phyloP scores from a whole-genome alignment of 1,140 invertebrate species.

The Drosophila rufa region DNA sequence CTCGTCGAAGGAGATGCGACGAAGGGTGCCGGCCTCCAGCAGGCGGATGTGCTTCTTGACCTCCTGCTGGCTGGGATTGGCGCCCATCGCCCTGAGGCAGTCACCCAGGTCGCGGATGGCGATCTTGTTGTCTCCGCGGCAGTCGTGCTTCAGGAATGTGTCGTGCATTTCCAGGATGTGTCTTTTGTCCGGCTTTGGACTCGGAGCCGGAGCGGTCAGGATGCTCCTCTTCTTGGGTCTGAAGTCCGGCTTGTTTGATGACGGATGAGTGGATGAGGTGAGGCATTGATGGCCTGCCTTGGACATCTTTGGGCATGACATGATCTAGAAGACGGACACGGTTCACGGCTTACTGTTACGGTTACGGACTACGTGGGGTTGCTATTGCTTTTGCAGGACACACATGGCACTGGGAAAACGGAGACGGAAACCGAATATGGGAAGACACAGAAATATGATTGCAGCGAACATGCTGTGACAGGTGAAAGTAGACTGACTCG shows the following conservation, averaged over 20 bases:
- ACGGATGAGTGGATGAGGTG: constrained; percentile 11
- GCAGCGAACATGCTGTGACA: constrained; percentile 71
- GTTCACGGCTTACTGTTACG: not conserved
- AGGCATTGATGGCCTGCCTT: not conserved
- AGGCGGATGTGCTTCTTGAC: constrained; percentile 80
- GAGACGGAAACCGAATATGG: constrained; percentile 50
- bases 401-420: constrained; percentile 36
- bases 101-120: constrained; percentile 55
- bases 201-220: constrained; percentile 7
- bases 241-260: not conserved
- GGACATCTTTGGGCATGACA: constrained; percentile 13
- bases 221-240: not conserved
- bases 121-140: constrained; percentile 59
- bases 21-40: constrained; percentile 10
- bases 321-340: not conserved
- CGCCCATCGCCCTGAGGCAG: constrained; percentile 81
- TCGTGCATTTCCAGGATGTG: constrained; percentile 34
- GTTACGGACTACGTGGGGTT: constrained; percentile 3
- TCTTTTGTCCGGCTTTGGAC: constrained; percentile 11
- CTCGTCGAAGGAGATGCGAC: constrained; percentile 57
- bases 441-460: constrained; percentile 45
- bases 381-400: constrained; percentile 12
- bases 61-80: constrained; percentile 84
- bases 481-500: constrained; percentile 40
- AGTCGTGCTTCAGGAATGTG: constrained; percentile 42